Base-by-base conservation (phyloP, 1,140 invertebrate species). In the Dermatophagoides farinae region DNA sequence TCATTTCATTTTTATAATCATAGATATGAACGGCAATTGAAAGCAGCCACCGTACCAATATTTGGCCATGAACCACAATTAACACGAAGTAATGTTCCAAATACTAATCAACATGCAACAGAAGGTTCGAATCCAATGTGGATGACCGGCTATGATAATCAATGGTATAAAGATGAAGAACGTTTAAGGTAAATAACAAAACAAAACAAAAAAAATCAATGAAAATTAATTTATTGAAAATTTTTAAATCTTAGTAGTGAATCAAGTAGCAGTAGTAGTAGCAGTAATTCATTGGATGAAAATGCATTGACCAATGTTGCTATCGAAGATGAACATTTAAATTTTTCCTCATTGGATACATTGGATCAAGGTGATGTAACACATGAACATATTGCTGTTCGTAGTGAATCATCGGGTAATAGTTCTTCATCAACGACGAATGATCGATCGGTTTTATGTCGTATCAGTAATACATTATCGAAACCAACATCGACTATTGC, bases 91-190 rank as follows among this genome's bases (percentile, higher is more conserved):
- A 80, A 83, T 64, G 86, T 93, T 6, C 89, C 89, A 1, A 92
- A 92, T 68, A 92, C 89, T 2, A 93, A 92, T 71, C 88, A 88
- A 69, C 88, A 92, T 70, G 89, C 86, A 66, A 81, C 85, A 6
- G 87, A 91, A 72, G 89, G 88, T 37, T 89, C 86, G 10, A 93
- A 93, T 76, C 88, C 89, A 0, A 91, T 93, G 66, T 93, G 88
- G 88, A 80, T 92, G 71, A 85, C 88, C 67, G 85, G 86, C 9
- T 91, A 90, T 68, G 86, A 90, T 72, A 91, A 91, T 71, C 52
- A 67, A 57, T 92, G 88, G 87, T 90, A 86, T 69, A 91, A 91
- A 73, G 82, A 81, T 61, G 83, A 85, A 62, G 84, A 85, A 66
- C 60, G 65, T 38, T 61, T 69, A 37, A 70, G 69, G 67, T 67